Evolutionary conservation across 1,140 invertebrate genomes (phyloP), one percentile per base, ranked within the genome.

Genomic region (Heliconius hermathena): DNA sequence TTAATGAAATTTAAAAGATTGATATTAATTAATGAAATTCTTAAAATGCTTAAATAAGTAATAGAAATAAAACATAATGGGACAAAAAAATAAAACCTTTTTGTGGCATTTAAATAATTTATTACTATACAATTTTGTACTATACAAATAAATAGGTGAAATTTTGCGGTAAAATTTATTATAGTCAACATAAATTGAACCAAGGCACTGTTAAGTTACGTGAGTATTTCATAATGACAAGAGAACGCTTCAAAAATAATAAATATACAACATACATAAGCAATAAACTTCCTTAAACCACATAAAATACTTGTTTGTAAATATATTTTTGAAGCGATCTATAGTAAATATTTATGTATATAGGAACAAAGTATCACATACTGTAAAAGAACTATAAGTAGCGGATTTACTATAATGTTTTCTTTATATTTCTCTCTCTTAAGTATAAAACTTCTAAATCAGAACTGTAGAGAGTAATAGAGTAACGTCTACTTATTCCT

Each of bases 201-300:
- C 22, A 26, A 66, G 60, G 60, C 60, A 66, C 22, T 66, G 22
- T 66, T 66, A 11, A 66, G 11, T 66, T 66, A 66, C 26, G 3
- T 66, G 60, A 66, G 60, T 66, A 66, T 66, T 66, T 66, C 41
- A 46, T 16, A 11, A 66, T 66, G 60, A 66, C 60, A 66, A 66
- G n/a, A 11, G 54, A 60, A 66, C 22, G 26, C 60, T 66, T 66
- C 60, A 66, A 60, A 60, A 60, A 60, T 20, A n/a, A 60, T 60
- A 57, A 57, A 22, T 57, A 22, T 22, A 57, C 41, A 13, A 41
- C 4, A 41, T 41, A 41, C 3, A 33, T 33, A 33, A 1, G 29
- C 29, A 33, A 33, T 33, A 33, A 33, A 33, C 33, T 33, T 33
- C 5, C 33, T 36, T 36, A 36, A 36, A 0, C 9, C 38, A 41